A percentile compares a stretch with the other conserved stretches of the same genome.
Evolutionary conservation across 2,113 vertebrate species (phyloP).

Genomic region (Jaculus jaculus): DNA sequence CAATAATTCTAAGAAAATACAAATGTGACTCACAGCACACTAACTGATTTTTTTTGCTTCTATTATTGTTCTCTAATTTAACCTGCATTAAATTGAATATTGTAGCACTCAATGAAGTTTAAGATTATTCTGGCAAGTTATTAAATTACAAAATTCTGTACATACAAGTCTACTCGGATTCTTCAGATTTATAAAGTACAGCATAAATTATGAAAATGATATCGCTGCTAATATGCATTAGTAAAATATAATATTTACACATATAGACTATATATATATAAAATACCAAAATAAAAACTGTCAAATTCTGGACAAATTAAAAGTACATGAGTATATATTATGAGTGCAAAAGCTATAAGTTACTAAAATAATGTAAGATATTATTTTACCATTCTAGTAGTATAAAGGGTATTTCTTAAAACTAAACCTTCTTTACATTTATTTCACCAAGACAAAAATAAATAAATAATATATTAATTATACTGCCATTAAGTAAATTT

Average conservation of each 20-base stretch:
- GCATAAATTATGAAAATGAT: slow-evolving; percentile 39
- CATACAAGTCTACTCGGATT: background rate
- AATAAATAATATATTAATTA: background rate
- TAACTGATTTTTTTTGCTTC: slow-evolving; percentile 48
- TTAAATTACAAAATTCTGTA: background rate
- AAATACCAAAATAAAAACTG: background rate
- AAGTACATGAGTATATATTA: background rate
- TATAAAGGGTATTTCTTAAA: slow-evolving; percentile 34
- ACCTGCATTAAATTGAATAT: background rate
- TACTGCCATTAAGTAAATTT: slow-evolving; percentile 31
- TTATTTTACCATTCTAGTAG: slow-evolving; percentile 9
- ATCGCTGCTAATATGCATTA: background rate
- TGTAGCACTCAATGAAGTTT: background rate
- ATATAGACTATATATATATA: no score
- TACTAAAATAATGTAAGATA: slow-evolving; percentile 4
- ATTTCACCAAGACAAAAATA: background rate
- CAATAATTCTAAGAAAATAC: slow-evolving; percentile 66
- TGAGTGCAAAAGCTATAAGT: slow-evolving; percentile 5
- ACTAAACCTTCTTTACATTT: background rate
- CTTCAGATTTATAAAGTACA: slow-evolving; percentile 7
- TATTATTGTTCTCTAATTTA: background rate
- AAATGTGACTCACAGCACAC: slow-evolving; percentile 47
- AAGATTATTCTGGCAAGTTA: slow-evolving; percentile 31
- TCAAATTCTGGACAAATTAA: slow-evolving; percentile 12
- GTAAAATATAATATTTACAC: slow-evolving; percentile 5